Evolutionary conservation across 1,140 invertebrate species (phyloP).

Genomic region (Neuroterus valhalla): DNA sequence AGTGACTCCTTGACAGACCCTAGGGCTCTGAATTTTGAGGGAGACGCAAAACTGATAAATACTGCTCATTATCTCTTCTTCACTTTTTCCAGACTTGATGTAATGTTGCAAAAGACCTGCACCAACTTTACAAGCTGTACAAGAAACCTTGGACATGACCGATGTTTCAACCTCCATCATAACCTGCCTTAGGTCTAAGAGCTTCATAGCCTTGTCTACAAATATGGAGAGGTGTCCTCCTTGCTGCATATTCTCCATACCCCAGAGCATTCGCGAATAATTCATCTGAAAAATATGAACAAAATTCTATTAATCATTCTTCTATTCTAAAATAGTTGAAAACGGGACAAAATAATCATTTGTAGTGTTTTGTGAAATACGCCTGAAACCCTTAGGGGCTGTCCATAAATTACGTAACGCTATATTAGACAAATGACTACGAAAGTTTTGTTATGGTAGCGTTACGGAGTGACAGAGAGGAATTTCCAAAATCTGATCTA

Average conservation of each 20-base stretch:
- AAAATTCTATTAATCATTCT: too few relatives aligned
- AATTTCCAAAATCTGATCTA: too few relatives aligned
- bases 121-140: constrained; percentile 91
- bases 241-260: constrained; percentile 78
- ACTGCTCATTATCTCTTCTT: constrained; percentile 89
- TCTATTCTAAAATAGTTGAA: too few relatives aligned
- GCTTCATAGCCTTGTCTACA: constrained; percentile 87
- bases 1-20: constrained; percentile 91
- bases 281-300: constrained; percentile 60
- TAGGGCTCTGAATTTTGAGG: constrained; percentile 87
- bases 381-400: too few relatives aligned
- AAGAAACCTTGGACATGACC: constrained; percentile 93
- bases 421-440: too few relatives aligned
- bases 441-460: too few relatives aligned
- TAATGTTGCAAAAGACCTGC: constrained; percentile 90
- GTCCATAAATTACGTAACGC: too few relatives aligned
- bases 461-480: too few relatives aligned
- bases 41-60: constrained; percentile 91
- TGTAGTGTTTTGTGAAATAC: too few relatives aligned
- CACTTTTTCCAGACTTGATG: constrained; percentile 86
- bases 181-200: constrained; percentile 89
- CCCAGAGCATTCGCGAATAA: constrained; percentile 82
- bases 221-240: constrained; percentile 83
- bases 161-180: constrained; percentile 91
- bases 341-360: too few relatives aligned